Evolutionary conservation across 92 coral and sea anemone genomes (phyloP), one percentile per base, ranked within the genome.

Genomic region (Porites divaricata): DNA sequence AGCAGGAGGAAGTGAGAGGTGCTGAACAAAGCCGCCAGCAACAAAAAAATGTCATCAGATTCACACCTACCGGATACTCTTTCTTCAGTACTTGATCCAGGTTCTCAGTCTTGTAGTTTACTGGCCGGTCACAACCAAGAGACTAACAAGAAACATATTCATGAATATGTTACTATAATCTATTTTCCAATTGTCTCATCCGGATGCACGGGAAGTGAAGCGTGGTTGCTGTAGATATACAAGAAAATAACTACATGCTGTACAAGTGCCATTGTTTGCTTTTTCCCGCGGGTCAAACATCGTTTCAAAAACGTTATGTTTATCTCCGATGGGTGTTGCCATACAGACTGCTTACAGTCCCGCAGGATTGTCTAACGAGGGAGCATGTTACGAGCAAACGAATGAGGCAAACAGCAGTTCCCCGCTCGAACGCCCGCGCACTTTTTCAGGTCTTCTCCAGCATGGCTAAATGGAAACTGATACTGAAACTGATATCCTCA

Each of bases 121-220:
- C 88, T 15, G 98, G 93, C 23, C 98, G 88, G 69, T 94, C 98
- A 85, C 98, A 94, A 12, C 98, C 98, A 67, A 94, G 87, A 10
- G 87, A 79, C 98, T 94, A 87, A 78, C 76, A 57, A 2, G 64
- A 54, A 25, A 19, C 7, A 9, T 35, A 35, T 35, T 3, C 45
- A 35, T 35, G 7, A 68, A 35, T 23, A n/a, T 7, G 53, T 45
- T 61, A 22, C 20, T 52, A 70, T n/a, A 17, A 53, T 9, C 16
- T 49, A 19, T 1, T 67, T 9, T 19, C 63, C 7, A n/a, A 50
- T 48, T n/a, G n/a, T 28, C 20, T 24, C 26, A 45, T 41, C 6
- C 59, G 24, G 13, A 61, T 66, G 9, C 71, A 63, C 65, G 59
- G 59, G 59, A 3, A 54, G 4, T 35, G 45, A 54, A 54, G 59